Evolutionary conservation across 2,888 invertebrate genomes (phyloP), one percentile per base, ranked within the genome.

Genomic region (Macrosiphum euphorbiae): DNA sequence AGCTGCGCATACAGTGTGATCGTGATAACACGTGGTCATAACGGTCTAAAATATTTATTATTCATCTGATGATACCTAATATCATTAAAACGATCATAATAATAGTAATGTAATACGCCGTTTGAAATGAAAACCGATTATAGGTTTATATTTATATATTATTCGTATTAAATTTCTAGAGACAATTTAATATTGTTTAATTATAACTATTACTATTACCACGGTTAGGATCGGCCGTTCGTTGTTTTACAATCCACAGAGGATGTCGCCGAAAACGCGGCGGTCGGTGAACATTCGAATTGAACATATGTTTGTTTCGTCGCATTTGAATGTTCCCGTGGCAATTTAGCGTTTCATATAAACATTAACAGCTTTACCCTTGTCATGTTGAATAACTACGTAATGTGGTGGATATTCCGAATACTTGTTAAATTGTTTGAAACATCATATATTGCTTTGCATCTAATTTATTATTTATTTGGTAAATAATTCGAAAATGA

Each of bases 371-470:
- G 26, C 89, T 89, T 20, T 91, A 91, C 91, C 91, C 91, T 28
- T 44, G 55, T 85, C 85, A n/a, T 28, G 55, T 28, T 58, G 35
- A 84, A 85, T 24, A 47, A 86, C 44, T 44, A 44, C 91, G 47
- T 55, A 20, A n/a, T n/a, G 44, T 10, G 47, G 44, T 47, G 26
- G n/a, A 91, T 86, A 35, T 86, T 86, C 86, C 58, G 35, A 91
- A 91, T 91, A 58, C 58, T 86, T 91, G 91, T 91, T 91, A 86
- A 86, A 86, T 91, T 91, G 91, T 91, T 91, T 13, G 58, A n/a
- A 91, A 86, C 91, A 86, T 50, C n/a, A 87, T 78, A 78, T 52
- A 86, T 91, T 86, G 58, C 35, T 86, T 91, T 47, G 16, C 26
- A 3, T 86, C 7, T 91, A n/a, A 86, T 91, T 61, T 91, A 91